A percentile compares a stretch with the other conserved stretches of the same genome.
phyloP scores from a whole-genome alignment of 2,113 vertebrate species.

The Halcyon malimbica region DNA sequence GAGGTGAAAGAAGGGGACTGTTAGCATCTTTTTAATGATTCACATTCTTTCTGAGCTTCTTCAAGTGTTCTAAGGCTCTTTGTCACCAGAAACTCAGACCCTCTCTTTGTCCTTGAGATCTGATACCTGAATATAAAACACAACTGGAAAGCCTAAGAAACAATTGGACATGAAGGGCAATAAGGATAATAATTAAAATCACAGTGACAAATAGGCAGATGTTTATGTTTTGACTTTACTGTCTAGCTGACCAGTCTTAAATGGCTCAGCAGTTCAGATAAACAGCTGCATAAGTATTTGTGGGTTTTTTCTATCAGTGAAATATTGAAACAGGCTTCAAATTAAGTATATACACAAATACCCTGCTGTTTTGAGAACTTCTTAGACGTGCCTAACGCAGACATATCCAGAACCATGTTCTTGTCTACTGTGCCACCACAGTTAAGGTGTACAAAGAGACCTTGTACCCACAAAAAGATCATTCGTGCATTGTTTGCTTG shows the following conservation, averaged over 20 bases:
- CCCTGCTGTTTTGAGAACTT: background rate
- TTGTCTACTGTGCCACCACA: background rate
- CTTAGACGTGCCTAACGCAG: background rate
- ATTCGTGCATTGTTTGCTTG: background rate
- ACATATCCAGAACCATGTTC: background rate
- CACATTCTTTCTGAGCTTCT: background rate
- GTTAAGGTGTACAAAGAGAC: background rate
- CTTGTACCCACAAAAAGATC: background rate
- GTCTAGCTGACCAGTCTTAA: background rate
- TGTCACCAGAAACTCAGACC: background rate
- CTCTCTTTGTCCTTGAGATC: background rate
- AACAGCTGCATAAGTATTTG: background rate
- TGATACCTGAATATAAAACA: background rate
- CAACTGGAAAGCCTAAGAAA: background rate
- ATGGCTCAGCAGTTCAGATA: background rate
- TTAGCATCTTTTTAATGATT: background rate
- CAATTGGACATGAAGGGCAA: background rate
- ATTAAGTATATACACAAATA: conserved; percentile 43
- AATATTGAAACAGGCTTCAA: conserved; percentile 45
- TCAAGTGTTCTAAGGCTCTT: background rate
- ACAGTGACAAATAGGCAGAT: background rate
- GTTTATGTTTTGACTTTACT: background rate
- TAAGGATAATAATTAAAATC: background rate
- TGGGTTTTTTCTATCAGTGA: background rate
- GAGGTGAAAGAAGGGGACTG: background rate